Percentiles rank a stretch among this genome's conserved stretches.
phyloP scores from a whole-genome alignment of 2,888 invertebrate genomes.

The Xestia ashworthii region DNA sequence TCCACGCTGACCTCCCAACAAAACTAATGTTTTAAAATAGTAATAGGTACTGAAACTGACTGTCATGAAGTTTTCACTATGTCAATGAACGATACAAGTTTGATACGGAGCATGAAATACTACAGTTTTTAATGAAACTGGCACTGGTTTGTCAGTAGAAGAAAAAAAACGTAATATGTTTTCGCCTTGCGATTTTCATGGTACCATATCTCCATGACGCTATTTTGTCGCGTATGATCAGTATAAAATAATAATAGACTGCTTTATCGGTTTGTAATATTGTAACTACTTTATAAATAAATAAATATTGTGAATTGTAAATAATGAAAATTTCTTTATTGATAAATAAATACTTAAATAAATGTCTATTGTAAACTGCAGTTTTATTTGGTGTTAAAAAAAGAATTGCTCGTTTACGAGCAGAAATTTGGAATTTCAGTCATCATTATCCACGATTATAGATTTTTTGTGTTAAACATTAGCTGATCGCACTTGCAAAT shows the following conservation, averaged over 20 bases:
- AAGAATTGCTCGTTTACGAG: neutral
- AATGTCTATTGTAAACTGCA: slow-evolving; percentile 56
- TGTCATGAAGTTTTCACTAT: neutral
- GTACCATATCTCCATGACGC: slow-evolving; percentile 43
- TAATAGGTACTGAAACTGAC: no score
- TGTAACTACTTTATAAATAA: slow-evolving; percentile 43
- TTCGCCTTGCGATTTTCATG: slow-evolving; percentile 34
- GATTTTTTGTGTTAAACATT: neutral
- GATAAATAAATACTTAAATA: slow-evolving; percentile 68
- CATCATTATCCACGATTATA: neutral
- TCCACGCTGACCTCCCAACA: no score
- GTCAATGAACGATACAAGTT: neutral
- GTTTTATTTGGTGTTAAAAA: slow-evolving; percentile 25
- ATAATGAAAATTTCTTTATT: slow-evolving; percentile 65
- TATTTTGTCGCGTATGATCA: slow-evolving; percentile 28
- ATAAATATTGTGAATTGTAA: slow-evolving; percentile 62
- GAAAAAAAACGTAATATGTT: slow-evolving; percentile 27
- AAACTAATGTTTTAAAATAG: neutral
- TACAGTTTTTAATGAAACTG: neutral
- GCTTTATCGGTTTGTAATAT: slow-evolving; percentile 57
- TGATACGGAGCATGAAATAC: neutral
- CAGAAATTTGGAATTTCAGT: neutral
- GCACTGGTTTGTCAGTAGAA: neutral
- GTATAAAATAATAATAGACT: slow-evolving; percentile 59
- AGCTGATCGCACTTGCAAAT: neutral